A percentile compares a stretch with the other conserved stretches of the same genome.
These are phyloP conservation scores for Bujurquina vittata DNA, from an alignment of 2,113 vertebrate genomes.

Conservation along the genomic window DNA sequence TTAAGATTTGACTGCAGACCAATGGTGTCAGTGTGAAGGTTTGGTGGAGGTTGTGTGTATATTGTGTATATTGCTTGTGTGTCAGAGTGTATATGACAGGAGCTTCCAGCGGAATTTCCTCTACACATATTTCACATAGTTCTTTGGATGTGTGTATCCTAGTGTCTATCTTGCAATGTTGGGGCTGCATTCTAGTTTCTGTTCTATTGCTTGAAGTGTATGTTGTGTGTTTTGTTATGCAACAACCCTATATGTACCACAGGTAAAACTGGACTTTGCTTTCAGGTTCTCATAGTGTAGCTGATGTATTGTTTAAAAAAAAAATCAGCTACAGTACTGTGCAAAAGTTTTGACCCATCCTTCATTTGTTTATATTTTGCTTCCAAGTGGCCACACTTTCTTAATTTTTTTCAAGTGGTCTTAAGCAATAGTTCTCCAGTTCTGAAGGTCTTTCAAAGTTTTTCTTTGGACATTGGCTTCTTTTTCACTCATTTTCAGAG, in stretches of 20 bases:
- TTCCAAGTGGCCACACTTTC: no score
- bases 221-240: neutral
- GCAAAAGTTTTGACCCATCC: no score
- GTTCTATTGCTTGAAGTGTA: neutral
- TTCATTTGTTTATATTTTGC: no score
- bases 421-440: no score
- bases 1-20: conserved; percentile 1
- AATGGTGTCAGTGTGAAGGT: neutral
- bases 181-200: neutral
- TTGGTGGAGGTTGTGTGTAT: conserved; percentile 1
- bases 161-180: neutral
- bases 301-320: conserved; percentile 4
- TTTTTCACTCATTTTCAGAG: no score
- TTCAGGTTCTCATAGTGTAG: conserved; percentile 7
- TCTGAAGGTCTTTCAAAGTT: no score
- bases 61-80: neutral
- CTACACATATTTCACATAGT: conserved; percentile 40
- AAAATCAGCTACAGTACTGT: no score
- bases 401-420: no score
- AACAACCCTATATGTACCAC: conserved; percentile 9
- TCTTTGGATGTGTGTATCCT: neutral
- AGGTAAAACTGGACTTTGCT: conserved; percentile 31
- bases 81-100: neutral
- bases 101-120: conserved; percentile 56
- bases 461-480: no score